Base-by-base conservation (phyloP, 2,888 invertebrate genomes). In the Cephus sareptanus region DNA sequence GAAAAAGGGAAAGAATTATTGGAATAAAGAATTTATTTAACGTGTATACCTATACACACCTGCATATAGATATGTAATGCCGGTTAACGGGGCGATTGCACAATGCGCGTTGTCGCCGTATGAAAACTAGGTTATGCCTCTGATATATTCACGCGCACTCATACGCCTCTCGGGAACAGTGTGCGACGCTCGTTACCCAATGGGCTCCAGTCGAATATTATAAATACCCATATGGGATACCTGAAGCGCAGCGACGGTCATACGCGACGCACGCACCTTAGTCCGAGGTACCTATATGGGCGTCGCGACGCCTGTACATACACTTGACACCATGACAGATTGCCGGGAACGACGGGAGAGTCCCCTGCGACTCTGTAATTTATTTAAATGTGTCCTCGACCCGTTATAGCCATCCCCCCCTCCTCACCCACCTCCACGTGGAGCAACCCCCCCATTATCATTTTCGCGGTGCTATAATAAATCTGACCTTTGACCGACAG, bases 261-360 rank as follows among this genome's bases (percentile, higher is more conserved):
- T 40, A 23, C 23, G 2, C 56, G 56, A 2, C 9, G 6, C 56
- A 56, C 56, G 9, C 9, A 56, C 56, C 56, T 56, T 23, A 1
- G 23, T 23, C 23, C 2, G 40, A 40, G 6, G 15, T 71, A 31
- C 31, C 4, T 37, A 23, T 11, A 34, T 11, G 31, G 71, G 31
- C 56, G 56, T 56, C 56, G 23, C 15, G 56, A 56, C 23, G 56
- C 56, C 56, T 23, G 56, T 56, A 15, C 4, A 35, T 37, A 37
- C 56, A 6, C 71, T 31, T 79, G 83, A 80, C 81, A 81, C 83
- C 81, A 83, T 83, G 84, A 85, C 85, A 76, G 83, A 85, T 85
- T 79, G 80, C 80, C 71, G 13, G 31, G 13, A 30, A 81, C 81
- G 78, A 77, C 80, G 79, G 78, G 77, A 79, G 81, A 76, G 81